These are phyloP conservation scores for Anniella stebbinsi DNA, from an alignment of 2,797 vertebrate species.

Conservation along the genomic window DNA sequence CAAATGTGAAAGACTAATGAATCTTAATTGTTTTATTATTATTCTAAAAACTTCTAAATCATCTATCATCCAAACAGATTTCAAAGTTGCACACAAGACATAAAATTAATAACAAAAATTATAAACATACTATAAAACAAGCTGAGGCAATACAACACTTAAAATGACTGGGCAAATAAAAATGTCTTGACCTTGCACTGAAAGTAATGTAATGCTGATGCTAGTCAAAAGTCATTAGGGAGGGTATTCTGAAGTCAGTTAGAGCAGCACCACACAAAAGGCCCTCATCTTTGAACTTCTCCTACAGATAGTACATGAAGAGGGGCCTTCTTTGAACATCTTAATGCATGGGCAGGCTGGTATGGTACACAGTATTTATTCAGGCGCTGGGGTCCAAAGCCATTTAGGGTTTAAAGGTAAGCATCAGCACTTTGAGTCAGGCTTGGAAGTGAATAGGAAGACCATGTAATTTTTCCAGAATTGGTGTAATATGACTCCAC, in stretches of 20 bases:
- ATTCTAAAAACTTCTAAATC: neutral
- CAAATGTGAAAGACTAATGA: neutral
- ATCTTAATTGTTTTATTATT: constrained; percentile 21
- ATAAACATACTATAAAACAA: neutral
- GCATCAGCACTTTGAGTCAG: too few species aligned
- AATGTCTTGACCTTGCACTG: neutral
- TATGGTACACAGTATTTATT: neutral
- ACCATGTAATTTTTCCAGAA: too few species aligned
- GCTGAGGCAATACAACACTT: neutral
- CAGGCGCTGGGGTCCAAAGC: neutral
- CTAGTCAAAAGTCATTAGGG: too few species aligned
- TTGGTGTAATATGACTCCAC: too few species aligned
- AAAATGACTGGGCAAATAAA: neutral
- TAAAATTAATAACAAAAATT: neutral
- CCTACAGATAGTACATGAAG: neutral
- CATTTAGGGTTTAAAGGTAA: too few species aligned
- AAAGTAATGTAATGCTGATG: neutral
- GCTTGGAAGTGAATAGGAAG: too few species aligned
- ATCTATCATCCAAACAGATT: neutral
- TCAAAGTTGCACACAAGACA: neutral
- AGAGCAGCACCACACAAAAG: neutral
- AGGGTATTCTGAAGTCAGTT: neutral
- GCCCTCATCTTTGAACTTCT: neutral
- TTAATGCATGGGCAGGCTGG: neutral
- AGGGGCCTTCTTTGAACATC: neutral